Evolutionary conservation across 2,888 invertebrate species (phyloP).

Genomic region (Drosophila dives): DNA sequence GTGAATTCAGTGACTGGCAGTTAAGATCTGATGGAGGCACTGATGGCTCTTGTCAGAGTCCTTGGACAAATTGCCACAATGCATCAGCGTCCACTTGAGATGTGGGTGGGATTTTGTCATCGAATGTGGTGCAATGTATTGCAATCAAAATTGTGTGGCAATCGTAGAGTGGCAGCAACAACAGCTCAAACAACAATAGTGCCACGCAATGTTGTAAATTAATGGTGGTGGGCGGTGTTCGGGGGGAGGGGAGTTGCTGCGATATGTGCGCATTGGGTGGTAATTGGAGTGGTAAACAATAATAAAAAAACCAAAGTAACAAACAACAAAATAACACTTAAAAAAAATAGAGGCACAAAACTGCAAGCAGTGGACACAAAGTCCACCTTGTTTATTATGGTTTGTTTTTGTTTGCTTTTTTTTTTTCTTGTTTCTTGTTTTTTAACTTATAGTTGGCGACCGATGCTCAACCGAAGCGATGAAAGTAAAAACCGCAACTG

Average conservation of each 20-base stretch:
- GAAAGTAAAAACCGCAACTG: conserved; percentile 85
- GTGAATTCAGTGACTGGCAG: neutral
- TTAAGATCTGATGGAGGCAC: neutral
- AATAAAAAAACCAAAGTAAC: conserved; percentile 9
- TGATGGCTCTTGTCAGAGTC: conserved; percentile 15
- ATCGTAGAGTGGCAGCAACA: conserved; percentile 28
- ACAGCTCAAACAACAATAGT: conserved; percentile 14
- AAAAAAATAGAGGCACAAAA: conserved; percentile 48
- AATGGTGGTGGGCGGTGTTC: neutral
- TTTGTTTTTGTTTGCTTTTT: conserved; percentile 6
- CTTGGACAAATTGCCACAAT: conserved; percentile 23
- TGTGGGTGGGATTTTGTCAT: conserved; percentile 27
- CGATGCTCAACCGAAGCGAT: conserved; percentile 81
- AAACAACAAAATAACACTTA: conserved; percentile 24
- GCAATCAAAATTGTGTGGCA: conserved; percentile 60
- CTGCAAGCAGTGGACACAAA: conserved; percentile 49
- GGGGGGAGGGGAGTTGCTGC: neutral
- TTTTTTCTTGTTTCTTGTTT: neutral
- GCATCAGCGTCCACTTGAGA: neutral
- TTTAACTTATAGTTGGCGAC: conserved; percentile 31
- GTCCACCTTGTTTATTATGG: conserved; percentile 11
- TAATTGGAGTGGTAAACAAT: conserved; percentile 63
- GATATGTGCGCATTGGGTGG: conserved; percentile 52
- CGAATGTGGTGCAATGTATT: conserved; percentile 46
- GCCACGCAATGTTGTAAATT: conserved; percentile 39